Evolutionary conservation across 37 sponge, comb jelly and placozoan genomes (phyloP).

Genomic region (Oopsacas minuta): DNA sequence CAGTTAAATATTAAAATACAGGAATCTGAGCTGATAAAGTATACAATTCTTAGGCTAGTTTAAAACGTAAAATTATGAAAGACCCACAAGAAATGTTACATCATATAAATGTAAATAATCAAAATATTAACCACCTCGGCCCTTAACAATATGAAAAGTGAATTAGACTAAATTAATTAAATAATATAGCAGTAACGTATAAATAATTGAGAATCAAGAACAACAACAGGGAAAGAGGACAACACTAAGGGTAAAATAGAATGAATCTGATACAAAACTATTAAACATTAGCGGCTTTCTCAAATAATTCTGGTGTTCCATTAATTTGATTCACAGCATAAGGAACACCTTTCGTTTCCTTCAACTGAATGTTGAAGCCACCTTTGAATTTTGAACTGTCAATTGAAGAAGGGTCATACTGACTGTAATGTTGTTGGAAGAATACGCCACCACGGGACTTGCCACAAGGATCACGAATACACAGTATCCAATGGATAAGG

Average conservation of each 20-base stretch:
- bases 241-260: neutral
- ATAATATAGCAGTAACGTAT: no score
- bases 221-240: neutral
- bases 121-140: no score
- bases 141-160: no score
- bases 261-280: neutral
- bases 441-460: neutral
- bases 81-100: no score
- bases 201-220: neutral
- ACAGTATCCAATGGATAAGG: neutral
- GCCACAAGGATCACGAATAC: neutral
- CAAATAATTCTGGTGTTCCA: neutral
- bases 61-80: no score
- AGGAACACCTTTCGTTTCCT: neutral
- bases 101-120: no score
- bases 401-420: neutral
- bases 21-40: no score
- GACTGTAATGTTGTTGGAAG: neutral
- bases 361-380: neutral
- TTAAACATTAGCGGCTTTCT: neutral
- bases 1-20: no score
- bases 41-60: no score
- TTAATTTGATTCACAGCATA: neutral
- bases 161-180: no score
- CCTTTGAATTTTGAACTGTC: conserved; percentile 8